Evolutionary conservation across 1,140 invertebrate species (phyloP), one percentile per base, ranked within the genome.

Genomic region (Drosophila lowei): DNA sequence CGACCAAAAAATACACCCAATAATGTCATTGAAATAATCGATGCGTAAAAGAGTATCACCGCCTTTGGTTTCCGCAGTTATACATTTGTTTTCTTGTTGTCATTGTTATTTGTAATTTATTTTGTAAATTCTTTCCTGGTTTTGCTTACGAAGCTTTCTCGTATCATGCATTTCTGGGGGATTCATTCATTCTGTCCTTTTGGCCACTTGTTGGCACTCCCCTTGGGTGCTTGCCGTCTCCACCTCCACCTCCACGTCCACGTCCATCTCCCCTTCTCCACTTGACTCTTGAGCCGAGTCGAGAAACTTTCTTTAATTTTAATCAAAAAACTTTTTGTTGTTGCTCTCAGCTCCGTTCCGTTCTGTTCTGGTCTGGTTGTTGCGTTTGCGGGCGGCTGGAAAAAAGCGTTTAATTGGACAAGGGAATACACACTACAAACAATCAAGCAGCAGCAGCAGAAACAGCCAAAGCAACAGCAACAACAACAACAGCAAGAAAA

Each of bases 321-420:
- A 84, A 84, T 84, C 80, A 86, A 84, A 84, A 84, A 84, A 80
- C 49, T 80, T 73, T 77, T 64, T 78, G 75, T 25, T 70, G 72
- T 8, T 59, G n/a, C 8, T 53, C 21, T 11, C 47, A 38, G 34
- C 34, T 38, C 4, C 3, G 6, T n/a, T 16, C 25, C 11, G 25
- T 52, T 52, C 16, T 11, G 15, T 53, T 18, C 7, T 53, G 25
- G 30, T 8, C 16, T 44, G 65, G 47, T 11, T 52, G 28, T 30
- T 42, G 13, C 28, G 34, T 56, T 56, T 77, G 70, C 53, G 49
- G 77, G 56, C 58, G 77, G 71, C 59, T 61, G 59, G 59, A 79
- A 79, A 79, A 68, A 73, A 57, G 79, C 77, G 77, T 86, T 86
- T 84, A 86, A 84, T 84, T 86, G 80, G 77, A 79, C 77, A 86